A percentile compares a stretch with the other conserved stretches of the same genome.
phyloP scores from a whole-genome alignment of 2,888 invertebrate species.

The Gortyna flavago region DNA sequence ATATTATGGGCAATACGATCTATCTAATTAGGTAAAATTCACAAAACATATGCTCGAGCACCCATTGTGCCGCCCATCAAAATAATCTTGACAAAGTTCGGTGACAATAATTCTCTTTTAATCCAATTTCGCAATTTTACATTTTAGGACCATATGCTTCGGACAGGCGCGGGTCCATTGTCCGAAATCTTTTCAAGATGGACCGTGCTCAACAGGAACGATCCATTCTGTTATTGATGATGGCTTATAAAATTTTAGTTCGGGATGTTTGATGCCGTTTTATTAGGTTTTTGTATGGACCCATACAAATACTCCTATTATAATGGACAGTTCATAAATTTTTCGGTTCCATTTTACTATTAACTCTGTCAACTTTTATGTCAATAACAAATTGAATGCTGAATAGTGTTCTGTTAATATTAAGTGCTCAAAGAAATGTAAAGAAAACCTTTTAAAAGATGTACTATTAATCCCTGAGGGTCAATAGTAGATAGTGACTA shows the following conservation, averaged over 20 bases:
- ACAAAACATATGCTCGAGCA: conserved; percentile 72
- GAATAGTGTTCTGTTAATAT: conserved; percentile 60
- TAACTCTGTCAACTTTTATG: conserved; percentile 66
- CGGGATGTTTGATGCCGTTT: conserved; percentile 77
- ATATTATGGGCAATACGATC: conserved; percentile 75
- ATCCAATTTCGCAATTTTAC: conserved; percentile 87
- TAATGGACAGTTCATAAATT: conserved; percentile 72
- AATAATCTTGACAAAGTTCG: conserved; percentile 80
- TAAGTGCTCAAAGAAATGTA: conserved; percentile 54
- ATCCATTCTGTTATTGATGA: conserved; percentile 84
- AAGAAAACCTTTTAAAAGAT: conserved; percentile 37
- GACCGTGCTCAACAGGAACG: conserved; percentile 72
- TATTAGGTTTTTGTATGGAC: conserved; percentile 78
- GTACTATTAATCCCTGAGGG: conserved; percentile 33
- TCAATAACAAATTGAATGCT: conserved; percentile 66
- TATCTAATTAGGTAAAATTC: conserved; percentile 80
- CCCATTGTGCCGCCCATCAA: conserved; percentile 77
- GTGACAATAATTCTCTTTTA: conserved; percentile 78
- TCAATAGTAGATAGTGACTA: conserved; percentile 8
- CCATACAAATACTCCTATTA: conserved; percentile 72
- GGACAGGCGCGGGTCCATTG: conserved; percentile 79
- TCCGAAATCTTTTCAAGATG: conserved; percentile 80
- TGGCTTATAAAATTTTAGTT: conserved; percentile 80
- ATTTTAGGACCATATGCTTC: conserved; percentile 82
- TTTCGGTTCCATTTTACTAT: conserved; percentile 58